These are phyloP conservation scores for Sebastes dallii DNA, from an alignment of 2,797 vertebrate genomes.

Conservation along the genomic window DNA sequence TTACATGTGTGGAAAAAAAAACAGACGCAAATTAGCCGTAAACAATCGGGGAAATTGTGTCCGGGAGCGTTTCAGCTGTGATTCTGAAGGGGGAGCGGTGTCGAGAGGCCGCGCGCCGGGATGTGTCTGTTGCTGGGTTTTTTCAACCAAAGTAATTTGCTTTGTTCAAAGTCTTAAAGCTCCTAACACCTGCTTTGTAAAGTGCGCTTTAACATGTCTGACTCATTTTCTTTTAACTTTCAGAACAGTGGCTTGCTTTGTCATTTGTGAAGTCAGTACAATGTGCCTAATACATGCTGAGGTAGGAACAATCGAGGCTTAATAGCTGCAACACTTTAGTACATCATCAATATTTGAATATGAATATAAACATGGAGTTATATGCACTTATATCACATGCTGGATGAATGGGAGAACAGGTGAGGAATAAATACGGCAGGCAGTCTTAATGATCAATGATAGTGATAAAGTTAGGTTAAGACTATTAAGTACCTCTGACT, in stretches of 20 bases:
- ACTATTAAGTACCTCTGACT: neutral
- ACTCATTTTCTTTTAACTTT: constrained; percentile 32
- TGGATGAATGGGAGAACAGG: neutral
- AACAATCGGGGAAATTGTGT: constrained; percentile 59
- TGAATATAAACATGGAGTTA: constrained; percentile 1
- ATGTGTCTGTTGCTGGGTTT: neutral
- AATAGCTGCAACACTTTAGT: constrained; percentile 7
- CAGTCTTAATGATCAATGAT: neutral
- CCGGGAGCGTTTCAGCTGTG: constrained; percentile 19
- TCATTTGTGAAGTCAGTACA: constrained; percentile 21
- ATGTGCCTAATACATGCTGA: constrained; percentile 23
- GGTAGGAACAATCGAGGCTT: constrained; percentile 30
- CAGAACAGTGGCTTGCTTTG: constrained; percentile 23
- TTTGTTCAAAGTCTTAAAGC: constrained; percentile 42
- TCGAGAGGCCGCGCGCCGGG: neutral
- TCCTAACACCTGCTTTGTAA: constrained; percentile 52
- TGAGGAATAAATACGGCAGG: neutral
- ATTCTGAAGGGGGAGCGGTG: constrained; percentile 9
- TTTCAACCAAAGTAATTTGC: constrained; percentile 30
- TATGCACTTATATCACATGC: neutral
- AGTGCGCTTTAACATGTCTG: constrained; percentile 40
- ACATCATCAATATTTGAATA: neutral
- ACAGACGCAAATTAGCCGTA: constrained; percentile 64
- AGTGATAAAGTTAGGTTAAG: constrained; percentile 6
- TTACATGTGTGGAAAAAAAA: constrained; percentile 57